Conservation (phyloP, 2,113 vertebrate species). For the Phylloscopus trochiloides region DNA sequence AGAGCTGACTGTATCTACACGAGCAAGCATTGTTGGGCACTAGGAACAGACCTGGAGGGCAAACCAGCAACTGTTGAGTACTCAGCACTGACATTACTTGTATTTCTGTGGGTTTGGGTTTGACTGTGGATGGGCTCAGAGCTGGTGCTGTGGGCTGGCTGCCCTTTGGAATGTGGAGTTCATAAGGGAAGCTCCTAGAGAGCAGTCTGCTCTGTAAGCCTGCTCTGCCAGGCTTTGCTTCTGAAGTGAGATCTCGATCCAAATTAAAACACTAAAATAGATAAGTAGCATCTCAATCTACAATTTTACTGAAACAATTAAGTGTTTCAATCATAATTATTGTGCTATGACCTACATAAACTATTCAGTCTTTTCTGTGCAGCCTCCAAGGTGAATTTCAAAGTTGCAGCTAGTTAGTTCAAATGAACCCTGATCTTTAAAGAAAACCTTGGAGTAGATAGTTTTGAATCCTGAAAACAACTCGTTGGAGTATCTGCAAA, state of each 20-base stretch:
- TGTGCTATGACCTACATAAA: background rate
- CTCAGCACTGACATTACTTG: background rate
- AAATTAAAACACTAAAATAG: background rate
- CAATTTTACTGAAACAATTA: background rate
- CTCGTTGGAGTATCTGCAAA: background rate
- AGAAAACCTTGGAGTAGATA: background rate
- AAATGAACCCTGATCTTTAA: background rate
- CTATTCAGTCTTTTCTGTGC: background rate
- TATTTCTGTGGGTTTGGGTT: background rate
- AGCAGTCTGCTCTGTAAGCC: background rate
- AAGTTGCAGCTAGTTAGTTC: background rate
- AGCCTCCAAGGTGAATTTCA: background rate
- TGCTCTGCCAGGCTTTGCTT: background rate
- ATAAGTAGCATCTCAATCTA: background rate
- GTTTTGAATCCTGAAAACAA: background rate
- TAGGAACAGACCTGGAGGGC: background rate
- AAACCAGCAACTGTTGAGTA: background rate
- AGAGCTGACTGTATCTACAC: background rate
- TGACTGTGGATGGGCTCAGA: background rate
- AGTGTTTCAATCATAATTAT: background rate
- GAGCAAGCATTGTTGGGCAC: background rate
- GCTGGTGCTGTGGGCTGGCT: background rate
- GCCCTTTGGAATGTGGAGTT: background rate
- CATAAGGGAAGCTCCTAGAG: background rate
- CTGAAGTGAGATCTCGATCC: rapidly evolving